phyloP scores from a whole-genome alignment of 2,888 invertebrate genomes.

The Melikaiella ostensackeni region DNA sequence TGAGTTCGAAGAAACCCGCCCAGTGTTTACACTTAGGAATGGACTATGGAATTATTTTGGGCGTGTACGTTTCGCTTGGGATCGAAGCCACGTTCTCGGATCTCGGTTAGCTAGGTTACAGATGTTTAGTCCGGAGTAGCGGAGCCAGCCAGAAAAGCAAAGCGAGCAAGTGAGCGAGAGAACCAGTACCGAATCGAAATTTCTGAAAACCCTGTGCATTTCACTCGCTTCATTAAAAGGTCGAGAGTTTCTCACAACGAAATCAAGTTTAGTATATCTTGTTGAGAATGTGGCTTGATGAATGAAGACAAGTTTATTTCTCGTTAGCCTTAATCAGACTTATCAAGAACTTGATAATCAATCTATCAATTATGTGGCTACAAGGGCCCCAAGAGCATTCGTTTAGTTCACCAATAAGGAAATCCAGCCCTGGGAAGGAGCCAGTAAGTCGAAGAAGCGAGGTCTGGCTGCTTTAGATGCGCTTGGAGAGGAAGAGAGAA shows the following conservation, averaged over 20 bases:
- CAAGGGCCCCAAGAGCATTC: constrained; percentile 21
- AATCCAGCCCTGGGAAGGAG: constrained; percentile 23
- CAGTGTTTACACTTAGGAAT: constrained; percentile 27
- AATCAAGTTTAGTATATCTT: neutral
- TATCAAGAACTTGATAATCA: constrained; percentile 36
- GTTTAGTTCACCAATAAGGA: constrained; percentile 33
- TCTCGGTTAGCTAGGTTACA: constrained; percentile 58
- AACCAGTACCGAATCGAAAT: constrained; percentile 1
- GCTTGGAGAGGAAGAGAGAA: constrained; percentile 51
- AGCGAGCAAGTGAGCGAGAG: constrained; percentile 25
- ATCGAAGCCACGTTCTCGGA: constrained; percentile 54
- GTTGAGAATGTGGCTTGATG: neutral
- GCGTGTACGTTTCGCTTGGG: constrained; percentile 39
- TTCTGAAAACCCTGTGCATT: constrained; percentile 44
- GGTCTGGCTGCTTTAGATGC: constrained; percentile 48
- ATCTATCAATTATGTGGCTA: constrained; percentile 19
- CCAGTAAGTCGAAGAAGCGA: constrained; percentile 21
- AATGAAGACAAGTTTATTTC: constrained; percentile 37
- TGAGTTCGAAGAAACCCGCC: constrained; percentile 8
- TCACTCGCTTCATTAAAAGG: constrained; percentile 41
- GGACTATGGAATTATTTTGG: constrained; percentile 46
- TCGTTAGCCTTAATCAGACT: constrained; percentile 6
- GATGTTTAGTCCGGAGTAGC: constrained; percentile 54
- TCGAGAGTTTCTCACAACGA: constrained; percentile 35
- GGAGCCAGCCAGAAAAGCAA: constrained; percentile 49